These are phyloP conservation scores for Pentamera pediparva DNA, from an alignment of 53 echinoderm and acorn worm genomes.

Conservation along the genomic window DNA sequence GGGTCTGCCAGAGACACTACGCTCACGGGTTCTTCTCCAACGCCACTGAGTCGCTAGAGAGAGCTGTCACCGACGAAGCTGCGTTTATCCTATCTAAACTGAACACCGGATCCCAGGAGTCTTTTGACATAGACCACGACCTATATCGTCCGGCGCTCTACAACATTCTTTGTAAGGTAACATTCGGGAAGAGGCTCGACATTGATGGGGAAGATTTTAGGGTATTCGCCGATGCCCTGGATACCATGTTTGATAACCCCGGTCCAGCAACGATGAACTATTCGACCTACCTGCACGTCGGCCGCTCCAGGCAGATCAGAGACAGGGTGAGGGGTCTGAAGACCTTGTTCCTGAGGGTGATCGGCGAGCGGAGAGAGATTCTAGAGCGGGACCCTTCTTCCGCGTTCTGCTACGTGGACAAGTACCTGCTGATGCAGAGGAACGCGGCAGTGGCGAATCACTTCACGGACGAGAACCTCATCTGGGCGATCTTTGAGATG, in stretches of 20 bases:
- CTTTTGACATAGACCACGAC: not conserved
- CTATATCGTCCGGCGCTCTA: not conserved
- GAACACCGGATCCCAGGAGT: not conserved
- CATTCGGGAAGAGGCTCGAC: not conserved
- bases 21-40: not conserved
- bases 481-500: constrained; percentile 5
- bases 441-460: not conserved
- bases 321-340: not conserved
- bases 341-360: not conserved
- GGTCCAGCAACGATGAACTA: constrained; percentile 6
- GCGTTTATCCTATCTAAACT: not conserved
- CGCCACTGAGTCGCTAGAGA: not conserved
- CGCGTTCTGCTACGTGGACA: constrained; percentile 6
- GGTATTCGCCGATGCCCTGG: not conserved
- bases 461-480: constrained; percentile 10
- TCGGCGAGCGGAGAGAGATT: not conserved
- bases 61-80: not conserved
- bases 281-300: not conserved
- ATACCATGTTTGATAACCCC: not conserved
- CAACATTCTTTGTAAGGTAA: constrained; percentile 5
- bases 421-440: not conserved
- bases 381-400: not conserved
- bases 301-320: not conserved
- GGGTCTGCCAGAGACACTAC: constrained; percentile 10
- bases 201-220: not conserved